Evolutionary conservation across 2,113 vertebrate genomes (phyloP).

Genomic region (Calidris pygmaea): DNA sequence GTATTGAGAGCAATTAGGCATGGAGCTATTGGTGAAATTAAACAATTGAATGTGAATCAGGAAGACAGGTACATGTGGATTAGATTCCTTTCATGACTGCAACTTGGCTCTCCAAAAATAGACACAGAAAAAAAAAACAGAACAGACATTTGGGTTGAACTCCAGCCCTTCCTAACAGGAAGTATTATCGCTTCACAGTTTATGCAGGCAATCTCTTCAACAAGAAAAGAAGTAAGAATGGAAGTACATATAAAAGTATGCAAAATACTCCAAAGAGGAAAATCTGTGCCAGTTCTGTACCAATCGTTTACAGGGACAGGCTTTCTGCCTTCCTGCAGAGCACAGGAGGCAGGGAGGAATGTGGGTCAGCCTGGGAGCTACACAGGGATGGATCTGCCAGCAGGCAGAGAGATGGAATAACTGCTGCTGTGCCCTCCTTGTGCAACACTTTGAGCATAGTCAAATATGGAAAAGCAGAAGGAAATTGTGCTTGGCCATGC

Average conservation of each 20-base stretch:
- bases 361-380: not conserved
- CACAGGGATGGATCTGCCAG: not conserved
- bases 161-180: not conserved
- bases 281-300: not conserved
- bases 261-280: not conserved
- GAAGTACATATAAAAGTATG: not conserved
- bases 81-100: not conserved
- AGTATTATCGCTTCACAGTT: not conserved
- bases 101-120: not conserved
- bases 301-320: not conserved
- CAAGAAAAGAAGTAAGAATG: not conserved
- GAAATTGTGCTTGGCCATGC: not conserved
- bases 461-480: not conserved
- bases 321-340: not conserved
- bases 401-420: not conserved
- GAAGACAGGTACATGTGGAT: not conserved
- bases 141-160: not conserved
- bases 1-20: not conserved
- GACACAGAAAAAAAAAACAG: not conserved
- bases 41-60: not conserved
- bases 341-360: not conserved
- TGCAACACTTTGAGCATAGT: not conserved
- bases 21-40: rapidly evolving
- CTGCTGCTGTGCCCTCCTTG: not conserved
- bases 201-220: not conserved